These are phyloP conservation scores for Diuraphis noxia DNA, from an alignment of 1,140 invertebrate genomes.

Conservation along the genomic window DNA sequence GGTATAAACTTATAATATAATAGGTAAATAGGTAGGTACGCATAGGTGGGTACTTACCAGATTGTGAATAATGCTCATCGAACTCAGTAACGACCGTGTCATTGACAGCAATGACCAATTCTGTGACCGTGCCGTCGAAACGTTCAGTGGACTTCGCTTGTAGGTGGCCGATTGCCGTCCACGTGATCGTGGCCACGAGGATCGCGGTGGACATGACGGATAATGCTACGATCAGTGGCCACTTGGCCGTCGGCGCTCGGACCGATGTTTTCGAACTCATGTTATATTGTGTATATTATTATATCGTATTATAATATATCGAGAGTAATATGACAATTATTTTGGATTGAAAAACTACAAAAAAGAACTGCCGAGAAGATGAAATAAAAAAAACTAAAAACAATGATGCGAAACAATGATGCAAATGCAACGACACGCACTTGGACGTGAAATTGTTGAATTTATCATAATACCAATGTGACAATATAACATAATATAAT, in stretches of 20 bases:
- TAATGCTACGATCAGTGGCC: not conserved
- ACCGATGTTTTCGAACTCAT: conserved; percentile 19
- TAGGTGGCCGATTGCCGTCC: not conserved
- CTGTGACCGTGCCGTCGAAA: not conserved
- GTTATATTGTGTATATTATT: not conserved
- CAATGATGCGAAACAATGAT: not conserved
- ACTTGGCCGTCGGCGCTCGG: not conserved
- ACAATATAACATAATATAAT: not conserved
- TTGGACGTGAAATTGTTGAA: not conserved
- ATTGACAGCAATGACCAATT: not conserved
- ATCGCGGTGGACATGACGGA: not conserved
- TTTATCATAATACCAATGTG: not conserved
- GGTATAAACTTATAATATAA: not conserved
- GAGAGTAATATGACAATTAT: not conserved
- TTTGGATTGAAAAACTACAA: not conserved
- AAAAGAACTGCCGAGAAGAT: not conserved
- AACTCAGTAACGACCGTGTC: not conserved
- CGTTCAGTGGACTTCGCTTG: not conserved
- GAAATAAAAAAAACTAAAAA: not conserved
- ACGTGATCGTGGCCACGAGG: conserved; percentile 21
- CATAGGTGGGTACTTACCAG: not conserved
- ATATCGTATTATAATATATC: too few relatives aligned
- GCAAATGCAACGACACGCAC: not conserved
- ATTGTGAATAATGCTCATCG: not conserved
- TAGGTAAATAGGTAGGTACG: not conserved